Evolutionary conservation across 2,113 vertebrate genomes (phyloP), one percentile per base, ranked within the genome.

Genomic region (Pangasianodon gigas): DNA sequence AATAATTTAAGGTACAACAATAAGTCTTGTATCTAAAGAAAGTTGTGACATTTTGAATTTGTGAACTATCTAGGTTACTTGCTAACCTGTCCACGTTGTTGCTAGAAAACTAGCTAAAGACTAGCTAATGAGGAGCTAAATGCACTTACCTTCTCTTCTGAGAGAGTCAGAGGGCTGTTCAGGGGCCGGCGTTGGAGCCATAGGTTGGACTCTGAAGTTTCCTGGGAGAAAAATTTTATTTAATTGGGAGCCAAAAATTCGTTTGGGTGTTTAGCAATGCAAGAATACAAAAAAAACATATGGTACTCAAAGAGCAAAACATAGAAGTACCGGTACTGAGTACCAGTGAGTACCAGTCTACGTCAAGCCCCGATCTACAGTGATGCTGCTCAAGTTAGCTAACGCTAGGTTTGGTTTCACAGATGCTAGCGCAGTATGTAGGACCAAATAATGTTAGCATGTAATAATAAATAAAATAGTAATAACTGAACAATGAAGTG

Each of bases 121-220:
- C 71, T 77, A 67, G 84, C 58, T 60, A 46, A 54, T 75, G 19
- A 26, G 44, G 29, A 60, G 24, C 19, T 60, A 84, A 51, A 7
- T 18, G 7, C 86, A 81, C 93, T 92, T 88, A 96, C 96, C 95
- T 90, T 96, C 96, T 93, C 93, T 92, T 91, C 91, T 93, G 14
- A 95, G 88, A 2, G 93, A 88, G 65, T 96, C 95, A n/a, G 86
- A 81, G 6, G 93, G 92, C 91, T 93, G 94, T 56, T 95, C 95
- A 0, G 93, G 89, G 56, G 92, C 88, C 0, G 93, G 92, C 85
- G 89, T 94, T 71, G 93, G 81, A 24, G 93, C 87, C 29, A 92
- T 44, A 0, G 96, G 96, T n/a, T 96, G 95, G 46, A 96, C 95
- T 93, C 96, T 90, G 90, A 96, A 92, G 93, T 95, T 96, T 56